These are phyloP conservation scores for Acanthosepion lycidas DNA, from an alignment of 2,888 invertebrate genomes.

Conservation along the genomic window DNA sequence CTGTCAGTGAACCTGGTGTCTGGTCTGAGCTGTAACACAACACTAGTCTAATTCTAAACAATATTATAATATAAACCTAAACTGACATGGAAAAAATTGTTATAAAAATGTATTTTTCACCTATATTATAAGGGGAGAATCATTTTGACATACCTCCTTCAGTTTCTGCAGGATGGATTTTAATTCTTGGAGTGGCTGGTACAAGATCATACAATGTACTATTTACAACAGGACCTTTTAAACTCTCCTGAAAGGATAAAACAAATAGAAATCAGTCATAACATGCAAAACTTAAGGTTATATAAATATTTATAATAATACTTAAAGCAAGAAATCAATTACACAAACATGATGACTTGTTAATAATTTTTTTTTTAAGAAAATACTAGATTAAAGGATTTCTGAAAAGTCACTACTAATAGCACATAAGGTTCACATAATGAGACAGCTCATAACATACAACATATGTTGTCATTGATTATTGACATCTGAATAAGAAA, in stretches of 20 bases:
- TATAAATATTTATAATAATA: no score
- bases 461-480: not conserved
- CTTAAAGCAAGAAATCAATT: not conserved
- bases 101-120: no score
- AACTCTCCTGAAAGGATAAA: slow-evolving; percentile 74
- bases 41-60: no score
- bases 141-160: not conserved
- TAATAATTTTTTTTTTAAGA: not conserved
- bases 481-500: not conserved
- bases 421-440: not conserved
- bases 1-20: no score
- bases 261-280: slow-evolving; percentile 57
- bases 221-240: slow-evolving; percentile 68
- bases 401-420: not conserved
- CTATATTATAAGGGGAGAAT: no score
- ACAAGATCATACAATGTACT: slow-evolving; percentile 61
- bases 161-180: slow-evolving; percentile 45
- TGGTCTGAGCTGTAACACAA: no score
- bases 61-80: no score
- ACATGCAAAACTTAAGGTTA: no score
- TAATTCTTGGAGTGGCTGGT: slow-evolving; percentile 54
- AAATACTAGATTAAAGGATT: not conserved
- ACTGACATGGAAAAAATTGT: no score
- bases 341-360: not conserved
- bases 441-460: not conserved